A percentile compares a stretch with the other conserved stretches of the same genome.
These are phyloP conservation scores for Mimachlamys varia DNA, from an alignment of 2,888 invertebrate species.

Conservation along the genomic window DNA sequence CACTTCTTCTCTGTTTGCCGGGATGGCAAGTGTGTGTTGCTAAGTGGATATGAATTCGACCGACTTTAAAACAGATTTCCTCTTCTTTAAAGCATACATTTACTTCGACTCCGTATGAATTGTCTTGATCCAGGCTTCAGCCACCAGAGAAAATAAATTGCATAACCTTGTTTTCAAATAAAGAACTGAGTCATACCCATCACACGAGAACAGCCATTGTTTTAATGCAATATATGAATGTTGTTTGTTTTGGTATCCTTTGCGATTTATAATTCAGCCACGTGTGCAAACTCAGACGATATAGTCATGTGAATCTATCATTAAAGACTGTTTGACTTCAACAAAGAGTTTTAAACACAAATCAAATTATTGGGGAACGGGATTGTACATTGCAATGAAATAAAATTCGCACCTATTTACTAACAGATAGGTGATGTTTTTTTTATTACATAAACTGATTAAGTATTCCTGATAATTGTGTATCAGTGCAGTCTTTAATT, in stretches of 20 bases:
- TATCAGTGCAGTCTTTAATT: no score
- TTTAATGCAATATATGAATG: not conserved
- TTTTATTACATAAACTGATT: no score
- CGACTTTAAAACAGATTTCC: constrained; percentile 31
- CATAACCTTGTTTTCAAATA: not conserved
- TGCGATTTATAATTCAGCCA: no score
- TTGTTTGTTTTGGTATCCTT: not conserved
- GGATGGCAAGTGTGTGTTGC: constrained; percentile 17
- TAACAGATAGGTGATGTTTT: no score
- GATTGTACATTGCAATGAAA: no score
- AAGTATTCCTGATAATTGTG: no score
- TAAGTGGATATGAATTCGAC: constrained; percentile 34
- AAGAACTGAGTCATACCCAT: not conserved
- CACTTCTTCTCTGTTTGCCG: constrained; percentile 31
- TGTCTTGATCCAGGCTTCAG: not conserved
- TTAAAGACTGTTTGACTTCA: no score
- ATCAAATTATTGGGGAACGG: no score
- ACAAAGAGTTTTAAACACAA: no score
- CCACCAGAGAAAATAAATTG: not conserved
- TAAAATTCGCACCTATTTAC: no score
- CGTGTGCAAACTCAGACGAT: no score
- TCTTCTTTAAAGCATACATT: not conserved
- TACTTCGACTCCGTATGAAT: not conserved
- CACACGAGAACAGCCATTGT: not conserved
- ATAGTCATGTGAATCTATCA: no score